These are phyloP conservation scores for Aplochiton taeniatus DNA, from an alignment of 2,797 vertebrate genomes.

Conservation along the genomic window DNA sequence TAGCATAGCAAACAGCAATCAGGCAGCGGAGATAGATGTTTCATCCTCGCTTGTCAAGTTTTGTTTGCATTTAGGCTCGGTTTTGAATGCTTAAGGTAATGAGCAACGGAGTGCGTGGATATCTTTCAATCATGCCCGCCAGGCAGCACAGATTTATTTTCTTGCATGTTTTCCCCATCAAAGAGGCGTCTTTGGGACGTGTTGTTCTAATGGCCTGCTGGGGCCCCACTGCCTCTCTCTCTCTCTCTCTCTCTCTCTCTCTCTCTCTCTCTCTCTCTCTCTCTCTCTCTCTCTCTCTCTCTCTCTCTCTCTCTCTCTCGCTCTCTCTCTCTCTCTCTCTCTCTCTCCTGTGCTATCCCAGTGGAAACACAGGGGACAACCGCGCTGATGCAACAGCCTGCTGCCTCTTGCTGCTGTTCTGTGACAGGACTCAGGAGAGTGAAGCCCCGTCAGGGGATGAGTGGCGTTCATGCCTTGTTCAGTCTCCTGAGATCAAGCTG, in stretches of 20 bases:
- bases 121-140: constrained; percentile 35
- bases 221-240: constrained; percentile 28
- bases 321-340: constrained; percentile 4
- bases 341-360: constrained; percentile 10
- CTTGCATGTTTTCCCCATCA: constrained; percentile 43
- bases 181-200: constrained; percentile 48
- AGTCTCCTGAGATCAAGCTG: constrained; percentile 50
- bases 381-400: constrained; percentile 47
- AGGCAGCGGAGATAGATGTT: constrained; percentile 27
- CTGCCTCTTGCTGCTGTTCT: constrained; percentile 33
- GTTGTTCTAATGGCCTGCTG: constrained; percentile 52
- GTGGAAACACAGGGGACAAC: constrained; percentile 40
- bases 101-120: constrained; percentile 48
- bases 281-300: no score
- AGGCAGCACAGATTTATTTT: constrained; percentile 54
- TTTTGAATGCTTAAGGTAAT: constrained; percentile 52
- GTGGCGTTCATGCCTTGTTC: constrained; percentile 47
- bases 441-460: constrained; percentile 30
- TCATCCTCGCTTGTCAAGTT: constrained; percentile 28
- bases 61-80: constrained; percentile 44
- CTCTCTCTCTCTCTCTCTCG: no score
- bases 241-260: not conserved
- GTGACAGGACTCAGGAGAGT: constrained; percentile 28
- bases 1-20: constrained; percentile 16
- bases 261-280: no score